These are phyloP conservation scores for Eulemur macaco DNA, from an alignment of 2,113 vertebrate genomes.

Conservation along the genomic window DNA sequence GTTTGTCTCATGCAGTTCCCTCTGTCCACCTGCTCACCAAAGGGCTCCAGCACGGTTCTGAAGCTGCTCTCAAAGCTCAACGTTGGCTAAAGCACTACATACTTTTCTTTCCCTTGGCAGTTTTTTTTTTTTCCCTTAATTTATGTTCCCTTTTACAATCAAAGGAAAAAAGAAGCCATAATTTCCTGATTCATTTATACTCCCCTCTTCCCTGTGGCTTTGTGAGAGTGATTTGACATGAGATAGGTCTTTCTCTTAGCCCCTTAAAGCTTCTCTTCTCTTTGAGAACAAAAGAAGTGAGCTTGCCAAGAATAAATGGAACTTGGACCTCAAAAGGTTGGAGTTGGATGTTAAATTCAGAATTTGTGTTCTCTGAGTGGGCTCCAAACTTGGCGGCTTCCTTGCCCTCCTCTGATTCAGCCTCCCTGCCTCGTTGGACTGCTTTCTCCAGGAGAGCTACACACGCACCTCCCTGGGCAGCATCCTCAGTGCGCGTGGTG, in stretches of 20 bases:
- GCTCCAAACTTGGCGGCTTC: slow-evolving; percentile 23
- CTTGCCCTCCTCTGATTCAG: slow-evolving; percentile 35
- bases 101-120: slow-evolving; percentile 43
- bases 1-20: background rate
- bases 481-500: background rate
- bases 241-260: slow-evolving; percentile 42
- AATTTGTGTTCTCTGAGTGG: slow-evolving; percentile 61
- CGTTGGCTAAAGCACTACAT: background rate
- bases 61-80: slow-evolving; percentile 15
- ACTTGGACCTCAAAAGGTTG: slow-evolving; percentile 50
- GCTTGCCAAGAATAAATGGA: slow-evolving; percentile 63
- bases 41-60: background rate
- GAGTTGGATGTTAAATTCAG: slow-evolving; percentile 55
- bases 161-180: slow-evolving; percentile 18
- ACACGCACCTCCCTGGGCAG: background rate
- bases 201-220: background rate
- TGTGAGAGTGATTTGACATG: slow-evolving; percentile 1
- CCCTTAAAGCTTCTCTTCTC: slow-evolving; percentile 39
- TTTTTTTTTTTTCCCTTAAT: slow-evolving; percentile 14
- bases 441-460: slow-evolving; percentile 4
- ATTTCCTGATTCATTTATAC: slow-evolving; percentile 41
- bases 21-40: background rate
- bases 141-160: slow-evolving; percentile 47
- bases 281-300: slow-evolving; percentile 57
- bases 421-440: slow-evolving; percentile 42